Evolutionary conservation across 2,113 vertebrate genomes (phyloP).

Genomic region (Chlorodrepanis virens): DNA sequence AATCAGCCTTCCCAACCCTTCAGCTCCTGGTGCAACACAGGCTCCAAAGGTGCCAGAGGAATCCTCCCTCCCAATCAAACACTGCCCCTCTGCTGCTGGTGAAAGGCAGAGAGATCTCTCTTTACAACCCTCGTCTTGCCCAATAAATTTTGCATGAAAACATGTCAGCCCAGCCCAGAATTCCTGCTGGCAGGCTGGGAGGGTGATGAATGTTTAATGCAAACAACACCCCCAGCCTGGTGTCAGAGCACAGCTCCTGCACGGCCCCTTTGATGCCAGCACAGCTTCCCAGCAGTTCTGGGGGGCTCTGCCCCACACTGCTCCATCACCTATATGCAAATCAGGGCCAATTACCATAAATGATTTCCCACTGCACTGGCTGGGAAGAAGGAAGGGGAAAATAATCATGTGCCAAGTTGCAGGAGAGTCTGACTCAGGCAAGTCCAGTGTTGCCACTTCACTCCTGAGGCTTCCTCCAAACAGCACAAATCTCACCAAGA

Average conservation of each 20-base stretch:
- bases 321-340: conserved; percentile 88
- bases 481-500: background rate
- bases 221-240: conserved; percentile 90
- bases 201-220: conserved; percentile 98
- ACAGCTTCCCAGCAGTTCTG: conserved; percentile 78
- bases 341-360: conserved; percentile 78
- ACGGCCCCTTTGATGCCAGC: conserved; percentile 88
- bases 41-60: background rate
- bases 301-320: conserved; percentile 69
- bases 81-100: conserved; percentile 83
- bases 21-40: background rate
- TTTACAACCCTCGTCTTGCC: conserved; percentile 85
- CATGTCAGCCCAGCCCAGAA: conserved; percentile 83
- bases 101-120: conserved; percentile 88
- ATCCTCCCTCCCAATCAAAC: conserved; percentile 73
- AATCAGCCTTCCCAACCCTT: background rate
- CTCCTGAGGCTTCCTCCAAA: conserved; percentile 37
- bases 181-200: conserved; percentile 94
- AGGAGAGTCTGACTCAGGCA: conserved; percentile 8
- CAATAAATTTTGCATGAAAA: conserved; percentile 99
- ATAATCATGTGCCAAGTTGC: conserved; percentile 48
- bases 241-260: conserved; percentile 88
- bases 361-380: conserved; percentile 70
- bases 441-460: conserved; percentile 41
- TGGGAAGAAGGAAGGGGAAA: conserved; percentile 52